These are phyloP conservation scores for Nemurella pictetii DNA, from an alignment of 2,888 invertebrate species.

Conservation along the genomic window DNA sequence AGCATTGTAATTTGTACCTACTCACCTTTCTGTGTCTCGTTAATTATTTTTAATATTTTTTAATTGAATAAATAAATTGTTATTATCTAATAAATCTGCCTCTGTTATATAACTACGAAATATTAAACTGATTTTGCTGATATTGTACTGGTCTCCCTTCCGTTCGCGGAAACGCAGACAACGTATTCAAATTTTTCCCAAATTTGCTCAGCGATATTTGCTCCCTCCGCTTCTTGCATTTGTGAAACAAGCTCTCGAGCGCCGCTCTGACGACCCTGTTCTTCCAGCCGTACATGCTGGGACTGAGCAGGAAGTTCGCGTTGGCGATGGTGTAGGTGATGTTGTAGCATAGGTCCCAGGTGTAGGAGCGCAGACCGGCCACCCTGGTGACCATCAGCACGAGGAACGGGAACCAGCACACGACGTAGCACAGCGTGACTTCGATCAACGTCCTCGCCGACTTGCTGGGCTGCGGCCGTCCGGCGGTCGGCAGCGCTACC, in stretches of 20 bases:
- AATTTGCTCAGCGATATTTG: neutral
- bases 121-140: neutral
- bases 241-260: neutral
- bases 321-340: constrained; percentile 22
- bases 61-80: neutral
- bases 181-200: neutral
- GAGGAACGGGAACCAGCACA: constrained; percentile 26
- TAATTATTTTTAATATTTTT: neutral
- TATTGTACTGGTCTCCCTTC: neutral
- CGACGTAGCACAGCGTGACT: constrained; percentile 14
- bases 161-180: neutral
- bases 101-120: neutral
- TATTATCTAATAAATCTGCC: neutral
- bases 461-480: neutral
- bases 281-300: constrained; percentile 32
- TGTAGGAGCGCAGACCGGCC: neutral
- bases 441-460: constrained; percentile 24
- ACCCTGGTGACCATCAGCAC: constrained; percentile 12
- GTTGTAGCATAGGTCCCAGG: neutral
- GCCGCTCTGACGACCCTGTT: constrained; percentile 17
- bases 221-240: constrained; percentile 16
- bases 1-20: too few species aligned
- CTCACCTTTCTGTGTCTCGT: too few species aligned
- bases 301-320: constrained; percentile 29
- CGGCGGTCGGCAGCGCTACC: neutral